Evolutionary conservation across 2,113 vertebrate species (phyloP).

Genomic region (Pseudonaja textilis): DNA sequence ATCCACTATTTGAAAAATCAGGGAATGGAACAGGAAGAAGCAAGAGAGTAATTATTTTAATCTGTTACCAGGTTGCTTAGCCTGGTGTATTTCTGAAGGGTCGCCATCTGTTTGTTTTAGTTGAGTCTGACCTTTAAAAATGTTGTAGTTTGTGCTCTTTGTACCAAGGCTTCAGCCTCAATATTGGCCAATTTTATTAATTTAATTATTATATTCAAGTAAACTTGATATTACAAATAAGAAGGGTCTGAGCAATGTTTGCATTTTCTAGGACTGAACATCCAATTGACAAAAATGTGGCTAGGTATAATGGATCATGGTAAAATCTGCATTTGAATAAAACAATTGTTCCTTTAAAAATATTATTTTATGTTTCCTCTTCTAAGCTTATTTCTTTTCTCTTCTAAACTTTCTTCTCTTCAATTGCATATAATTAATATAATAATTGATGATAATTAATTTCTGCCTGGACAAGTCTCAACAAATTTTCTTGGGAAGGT

Average conservation of each 20-base stretch:
- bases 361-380: neutral
- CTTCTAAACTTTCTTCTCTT: neutral
- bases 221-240: neutral
- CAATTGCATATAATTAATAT: neutral
- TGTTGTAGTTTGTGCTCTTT: neutral
- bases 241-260: neutral
- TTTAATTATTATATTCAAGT: neutral
- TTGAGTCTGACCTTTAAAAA: neutral
- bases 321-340: neutral
- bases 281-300: neutral
- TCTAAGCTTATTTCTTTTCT: neutral
- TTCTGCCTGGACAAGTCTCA: neutral
- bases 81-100: neutral
- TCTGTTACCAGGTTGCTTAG: neutral
- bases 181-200: neutral
- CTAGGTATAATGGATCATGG: neutral
- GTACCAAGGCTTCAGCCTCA: neutral
- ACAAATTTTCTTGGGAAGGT: neutral
- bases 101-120: neutral
- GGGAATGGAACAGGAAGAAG: neutral
- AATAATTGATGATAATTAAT: neutral
- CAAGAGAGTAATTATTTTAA: neutral
- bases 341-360: neutral
- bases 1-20: neutral
- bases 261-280: neutral